A percentile compares a stretch with the other conserved stretches of the same genome.
Conservation (phyloP, 2,888 invertebrate genomes). For the Platycnemis pennipes region DNA sequence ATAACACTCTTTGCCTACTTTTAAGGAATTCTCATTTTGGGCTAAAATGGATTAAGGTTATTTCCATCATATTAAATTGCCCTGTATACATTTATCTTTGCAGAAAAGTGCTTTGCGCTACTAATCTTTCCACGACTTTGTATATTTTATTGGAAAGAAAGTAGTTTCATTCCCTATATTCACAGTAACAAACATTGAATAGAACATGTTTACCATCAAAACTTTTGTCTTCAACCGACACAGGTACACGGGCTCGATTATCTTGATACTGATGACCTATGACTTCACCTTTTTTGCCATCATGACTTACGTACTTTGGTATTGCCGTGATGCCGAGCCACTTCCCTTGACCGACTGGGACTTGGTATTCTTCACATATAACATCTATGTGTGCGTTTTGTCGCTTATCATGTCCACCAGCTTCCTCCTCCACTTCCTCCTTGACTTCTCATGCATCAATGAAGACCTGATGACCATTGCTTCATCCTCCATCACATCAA, state of each 20-base stretch:
- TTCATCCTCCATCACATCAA: neutral
- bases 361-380: neutral
- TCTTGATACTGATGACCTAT: neutral
- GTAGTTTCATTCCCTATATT: no score
- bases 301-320: neutral
- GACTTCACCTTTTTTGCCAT: neutral
- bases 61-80: no score
- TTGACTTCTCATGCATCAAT: constrained; percentile 5
- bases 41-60: no score
- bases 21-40: no score
- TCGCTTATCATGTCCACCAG: neutral
- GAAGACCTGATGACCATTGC: neutral
- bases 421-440: neutral
- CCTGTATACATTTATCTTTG: no score
- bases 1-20: no score
- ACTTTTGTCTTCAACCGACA: no score
- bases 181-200: no score
- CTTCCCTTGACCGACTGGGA: neutral
- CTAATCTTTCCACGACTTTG: no score
- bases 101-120: no score
- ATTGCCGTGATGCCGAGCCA: neutral
- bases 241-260: neutral
- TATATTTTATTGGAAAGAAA: no score
- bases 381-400: neutral
- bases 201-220: no score